Evolutionary conservation across 1,140 invertebrate genomes (phyloP).

Genomic region (Steinernema feltiae): DNA sequence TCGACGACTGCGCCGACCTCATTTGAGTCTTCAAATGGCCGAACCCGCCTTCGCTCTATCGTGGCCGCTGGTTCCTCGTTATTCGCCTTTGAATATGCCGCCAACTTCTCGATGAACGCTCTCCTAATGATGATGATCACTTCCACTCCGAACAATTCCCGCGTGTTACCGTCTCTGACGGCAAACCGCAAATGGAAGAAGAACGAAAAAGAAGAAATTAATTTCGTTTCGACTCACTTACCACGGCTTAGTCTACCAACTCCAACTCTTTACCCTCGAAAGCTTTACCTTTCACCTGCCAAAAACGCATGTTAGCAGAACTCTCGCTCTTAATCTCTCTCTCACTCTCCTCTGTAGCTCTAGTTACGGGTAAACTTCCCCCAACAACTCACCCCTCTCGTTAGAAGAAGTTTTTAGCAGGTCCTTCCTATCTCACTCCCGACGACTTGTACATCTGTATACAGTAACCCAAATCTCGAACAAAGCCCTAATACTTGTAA

Average conservation of each 20-base stretch:
- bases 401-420: neutral
- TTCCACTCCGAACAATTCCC: neutral
- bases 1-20: constrained; percentile 37
- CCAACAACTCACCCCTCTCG: neutral
- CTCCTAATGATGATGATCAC: neutral
- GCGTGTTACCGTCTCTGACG: neutral
- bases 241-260: neutral
- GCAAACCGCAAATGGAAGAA: neutral
- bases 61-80: neutral
- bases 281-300: neutral
- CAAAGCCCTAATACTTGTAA: neutral
- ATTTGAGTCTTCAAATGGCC: neutral
- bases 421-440: neutral
- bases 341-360: neutral
- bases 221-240: neutral
- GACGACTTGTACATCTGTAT: neutral
- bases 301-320: neutral
- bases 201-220: neutral
- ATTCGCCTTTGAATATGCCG: neutral
- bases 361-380: neutral
- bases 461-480: neutral
- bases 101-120: neutral
- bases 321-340: neutral
- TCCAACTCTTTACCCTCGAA: neutral
- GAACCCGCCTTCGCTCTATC: no score